A percentile compares a stretch with the other conserved stretches of the same genome.
These are phyloP conservation scores for Serilophus lunatus DNA, from an alignment of 2,113 vertebrate species.

Conservation along the genomic window DNA sequence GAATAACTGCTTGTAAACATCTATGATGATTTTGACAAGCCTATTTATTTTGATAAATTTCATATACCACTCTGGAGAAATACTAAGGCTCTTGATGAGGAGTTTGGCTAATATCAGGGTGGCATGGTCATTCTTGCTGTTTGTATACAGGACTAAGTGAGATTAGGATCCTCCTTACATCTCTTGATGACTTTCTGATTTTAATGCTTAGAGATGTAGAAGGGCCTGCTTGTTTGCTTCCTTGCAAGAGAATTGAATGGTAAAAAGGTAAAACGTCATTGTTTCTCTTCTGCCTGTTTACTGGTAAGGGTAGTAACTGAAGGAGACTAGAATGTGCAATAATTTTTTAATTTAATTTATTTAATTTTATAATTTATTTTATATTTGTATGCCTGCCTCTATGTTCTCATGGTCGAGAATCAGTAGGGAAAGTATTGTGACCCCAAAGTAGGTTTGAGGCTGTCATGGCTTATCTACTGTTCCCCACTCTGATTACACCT, in stretches of 20 bases:
- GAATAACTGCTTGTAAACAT: background rate
- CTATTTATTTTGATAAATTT: background rate
- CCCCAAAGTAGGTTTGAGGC: background rate
- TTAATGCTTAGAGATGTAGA: background rate
- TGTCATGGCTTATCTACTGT: background rate
- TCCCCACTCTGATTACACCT: background rate
- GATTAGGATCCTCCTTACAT: background rate
- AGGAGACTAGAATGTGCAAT: background rate
- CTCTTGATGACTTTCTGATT: background rate
- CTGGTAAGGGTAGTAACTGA: background rate
- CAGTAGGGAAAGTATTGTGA: background rate
- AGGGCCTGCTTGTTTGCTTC: background rate
- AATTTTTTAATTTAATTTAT: too few relatives aligned
- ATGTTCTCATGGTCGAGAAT: background rate
- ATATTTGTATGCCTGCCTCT: background rate
- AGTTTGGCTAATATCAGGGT: background rate
- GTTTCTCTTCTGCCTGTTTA: background rate
- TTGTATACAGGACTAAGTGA: background rate
- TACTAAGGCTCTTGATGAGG: background rate
- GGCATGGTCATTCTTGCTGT: background rate
- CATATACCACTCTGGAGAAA: background rate
- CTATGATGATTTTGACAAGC: background rate
- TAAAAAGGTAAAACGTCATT: background rate
- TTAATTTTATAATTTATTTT: too few relatives aligned
- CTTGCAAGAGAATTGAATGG: background rate